A percentile compares a stretch with the other conserved stretches of the same genome.
Evolutionary conservation across 1,140 invertebrate genomes (phyloP).

Genomic region (Drosophila trapezifrons): DNA sequence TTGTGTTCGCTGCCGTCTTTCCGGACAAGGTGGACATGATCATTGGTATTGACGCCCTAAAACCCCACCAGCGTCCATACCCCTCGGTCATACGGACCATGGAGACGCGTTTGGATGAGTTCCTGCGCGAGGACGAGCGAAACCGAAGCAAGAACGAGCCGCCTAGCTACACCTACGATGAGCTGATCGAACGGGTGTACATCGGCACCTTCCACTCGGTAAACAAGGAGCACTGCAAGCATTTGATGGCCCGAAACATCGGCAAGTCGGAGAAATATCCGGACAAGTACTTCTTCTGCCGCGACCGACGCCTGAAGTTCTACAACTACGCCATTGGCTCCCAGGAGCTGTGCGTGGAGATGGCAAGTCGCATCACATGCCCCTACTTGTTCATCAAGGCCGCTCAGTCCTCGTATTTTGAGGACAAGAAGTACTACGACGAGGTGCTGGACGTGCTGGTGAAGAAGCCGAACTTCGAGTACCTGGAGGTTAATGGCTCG

Average conservation of each 20-base stretch:
- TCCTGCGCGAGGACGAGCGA: constrained; percentile 85
- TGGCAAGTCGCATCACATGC: constrained; percentile 85
- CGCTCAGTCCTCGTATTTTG: constrained; percentile 85
- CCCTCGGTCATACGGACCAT: constrained; percentile 67
- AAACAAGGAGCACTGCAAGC: constrained; percentile 85
- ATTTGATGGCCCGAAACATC: constrained; percentile 86
- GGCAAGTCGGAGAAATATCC: constrained; percentile 86
- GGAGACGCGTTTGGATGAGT: constrained; percentile 84
- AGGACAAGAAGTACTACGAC: constrained; percentile 85
- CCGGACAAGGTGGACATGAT: constrained; percentile 87
- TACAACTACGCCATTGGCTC: constrained; percentile 85
- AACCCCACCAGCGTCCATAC: constrained; percentile 84
- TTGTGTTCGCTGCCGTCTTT: constrained; percentile 86
- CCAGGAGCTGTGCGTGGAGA: constrained; percentile 85
- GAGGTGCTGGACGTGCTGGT: constrained; percentile 86
- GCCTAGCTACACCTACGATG: constrained; percentile 87
- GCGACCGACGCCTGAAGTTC: constrained; percentile 86
- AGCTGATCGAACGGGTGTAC: constrained; percentile 86
- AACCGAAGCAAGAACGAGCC: constrained; percentile 85
- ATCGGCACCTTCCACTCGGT: constrained; percentile 85
- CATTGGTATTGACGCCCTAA: constrained; percentile 87
- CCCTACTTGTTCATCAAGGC: constrained; percentile 87
- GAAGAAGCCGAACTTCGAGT: constrained; percentile 86
- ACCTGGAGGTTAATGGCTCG: constrained; percentile 87
- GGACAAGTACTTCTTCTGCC: constrained; percentile 87